Evolutionary conservation across 2,888 invertebrate genomes (phyloP).

Genomic region (Dioctria linearis): DNA sequence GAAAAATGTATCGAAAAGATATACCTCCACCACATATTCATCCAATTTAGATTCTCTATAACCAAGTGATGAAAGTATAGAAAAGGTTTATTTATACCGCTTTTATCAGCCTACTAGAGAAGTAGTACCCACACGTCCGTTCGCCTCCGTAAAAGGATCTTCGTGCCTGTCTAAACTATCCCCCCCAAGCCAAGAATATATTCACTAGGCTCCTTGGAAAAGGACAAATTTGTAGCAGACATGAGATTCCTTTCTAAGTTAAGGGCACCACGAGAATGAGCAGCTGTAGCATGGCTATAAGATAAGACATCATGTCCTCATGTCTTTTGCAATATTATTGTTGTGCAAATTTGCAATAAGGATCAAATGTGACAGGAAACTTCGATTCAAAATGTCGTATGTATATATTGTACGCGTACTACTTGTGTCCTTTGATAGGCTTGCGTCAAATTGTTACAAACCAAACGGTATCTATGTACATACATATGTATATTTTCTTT

Average conservation of each 20-base stretch:
- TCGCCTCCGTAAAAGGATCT: background rate
- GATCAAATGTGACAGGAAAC: constrained; percentile 20
- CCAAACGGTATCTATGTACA: background rate
- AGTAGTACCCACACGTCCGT: background rate
- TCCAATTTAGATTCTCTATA: constrained; percentile 11
- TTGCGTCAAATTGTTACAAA: background rate
- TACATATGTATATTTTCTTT: too few relatives aligned
- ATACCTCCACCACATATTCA: background rate
- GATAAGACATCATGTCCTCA: background rate
- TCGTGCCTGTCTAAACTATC: background rate
- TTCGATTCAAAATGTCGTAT: background rate
- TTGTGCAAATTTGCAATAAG: constrained; percentile 35
- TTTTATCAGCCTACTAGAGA: background rate
- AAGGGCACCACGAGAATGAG: constrained; percentile 23
- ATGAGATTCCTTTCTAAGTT: constrained; percentile 26
- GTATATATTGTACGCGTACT: background rate
- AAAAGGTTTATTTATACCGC: constrained; percentile 34
- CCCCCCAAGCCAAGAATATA: background rate
- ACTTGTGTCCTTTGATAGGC: background rate
- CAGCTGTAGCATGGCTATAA: constrained; percentile 23
- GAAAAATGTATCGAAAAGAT: constrained; percentile 11
- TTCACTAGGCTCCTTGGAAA: constrained; percentile 10
- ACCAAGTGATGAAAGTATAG: constrained; percentile 9
- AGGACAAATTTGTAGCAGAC: constrained; percentile 25
- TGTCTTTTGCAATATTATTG: constrained; percentile 36